Percentiles rank a stretch among this genome's conserved stretches.
Conservation (phyloP, 2,113 vertebrate genomes). For the Ptyas mucosa region DNA sequence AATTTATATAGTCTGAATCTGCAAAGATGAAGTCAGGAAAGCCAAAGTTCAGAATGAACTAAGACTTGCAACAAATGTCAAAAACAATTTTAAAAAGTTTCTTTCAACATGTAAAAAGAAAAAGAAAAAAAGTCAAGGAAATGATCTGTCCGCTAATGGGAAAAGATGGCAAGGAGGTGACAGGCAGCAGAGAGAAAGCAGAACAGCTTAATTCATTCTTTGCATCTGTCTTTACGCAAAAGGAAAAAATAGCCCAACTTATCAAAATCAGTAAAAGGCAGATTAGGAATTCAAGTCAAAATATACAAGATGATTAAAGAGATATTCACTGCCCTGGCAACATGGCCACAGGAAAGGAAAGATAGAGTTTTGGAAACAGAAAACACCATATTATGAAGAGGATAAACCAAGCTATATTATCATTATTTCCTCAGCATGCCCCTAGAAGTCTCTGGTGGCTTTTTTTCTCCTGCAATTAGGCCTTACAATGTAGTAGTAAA, state of each 20-base stretch:
- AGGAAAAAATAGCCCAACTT: not conserved
- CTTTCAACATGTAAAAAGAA: not conserved
- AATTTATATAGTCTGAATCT: not conserved
- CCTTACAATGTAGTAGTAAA: not conserved
- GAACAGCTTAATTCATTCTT: not conserved
- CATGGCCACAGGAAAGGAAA: not conserved
- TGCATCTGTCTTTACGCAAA: not conserved
- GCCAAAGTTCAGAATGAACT: not conserved
- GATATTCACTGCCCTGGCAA: not conserved
- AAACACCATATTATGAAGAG: not conserved
- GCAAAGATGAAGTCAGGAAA: not conserved
- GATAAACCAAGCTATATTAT: not conserved
- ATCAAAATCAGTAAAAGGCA: not conserved
- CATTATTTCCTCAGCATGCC: not conserved
- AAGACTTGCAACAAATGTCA: not conserved
- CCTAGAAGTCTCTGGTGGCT: not conserved
- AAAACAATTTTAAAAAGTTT: not conserved
- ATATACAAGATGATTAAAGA: not conserved
- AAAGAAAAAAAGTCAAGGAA: not conserved
- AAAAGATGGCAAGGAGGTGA: not conserved
- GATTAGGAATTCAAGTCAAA: not conserved
- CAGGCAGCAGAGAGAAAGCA: not conserved
- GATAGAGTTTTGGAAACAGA: not conserved
- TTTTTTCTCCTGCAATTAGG: not conserved
- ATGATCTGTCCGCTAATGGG: not conserved